Evolutionary conservation across 2,888 invertebrate genomes (phyloP), one percentile per base, ranked within the genome.

Genomic region (Taphrorychus bicolor): DNA sequence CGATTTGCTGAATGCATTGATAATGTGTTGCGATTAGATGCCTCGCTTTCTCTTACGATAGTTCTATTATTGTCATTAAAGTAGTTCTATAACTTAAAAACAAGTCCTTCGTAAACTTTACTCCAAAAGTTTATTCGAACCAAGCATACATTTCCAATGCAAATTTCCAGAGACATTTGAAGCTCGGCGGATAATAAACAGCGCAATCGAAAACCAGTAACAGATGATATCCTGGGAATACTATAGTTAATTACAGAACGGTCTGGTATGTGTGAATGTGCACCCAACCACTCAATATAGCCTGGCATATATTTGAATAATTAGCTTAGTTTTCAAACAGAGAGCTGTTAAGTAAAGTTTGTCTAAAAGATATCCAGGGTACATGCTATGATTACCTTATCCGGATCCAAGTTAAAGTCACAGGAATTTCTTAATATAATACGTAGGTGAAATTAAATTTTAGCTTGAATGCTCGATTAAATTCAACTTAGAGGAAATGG

Each of bases 261-360:
- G 24, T 62, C 53, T 62, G 64, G 21, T 62, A 62, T 67, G 53
- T 67, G 67, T 62, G 61, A 59, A 67, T 56, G 61, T 53, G 67
- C 67, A 59, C 59, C 58, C 51, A 67, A 17, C 52, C 59, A 68
- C 68, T 59, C 59, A 54, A 51, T 72, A 69, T 73, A 72, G 71
- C 72, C n/a, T 73, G 73, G 75, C 74, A 75, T 75, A 77, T 75
- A 77, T 77, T 77, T 76, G 76, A 78, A 76, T 77, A 75, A 78
- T 77, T 77, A 76, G 75, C 73, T 73, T 75, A 67, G 70, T 75
- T 72, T 71, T 66, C 24, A 72, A 69, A 70, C 70, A 66, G 63
- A 72, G 66, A 70, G 71, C 73, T 74, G 72, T 73, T 74, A 65
- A 42, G 19, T 51, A 49, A 68, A 68, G 63, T 68, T 68, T 59